Evolutionary conservation across 2,113 vertebrate genomes (phyloP), one percentile per base, ranked within the genome.

Genomic region (Sinocyclocheilus anshuiensis): DNA sequence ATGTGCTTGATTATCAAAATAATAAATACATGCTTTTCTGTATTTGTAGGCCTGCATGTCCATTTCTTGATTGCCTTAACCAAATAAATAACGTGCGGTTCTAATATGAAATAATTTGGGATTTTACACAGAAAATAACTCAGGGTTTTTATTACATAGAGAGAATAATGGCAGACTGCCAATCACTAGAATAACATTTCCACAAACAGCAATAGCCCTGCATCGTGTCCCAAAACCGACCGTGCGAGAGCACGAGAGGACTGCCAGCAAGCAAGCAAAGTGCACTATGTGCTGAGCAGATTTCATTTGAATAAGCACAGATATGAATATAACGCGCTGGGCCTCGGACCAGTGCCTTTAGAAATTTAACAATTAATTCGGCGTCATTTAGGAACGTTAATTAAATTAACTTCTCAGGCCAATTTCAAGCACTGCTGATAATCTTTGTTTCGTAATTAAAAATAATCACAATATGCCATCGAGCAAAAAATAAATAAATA

Each of bases 131-230:
- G 24, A 79, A 57, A 88, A 72, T 84, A 88, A 82, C 79, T 65
- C 84, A 67, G 76, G 85, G 84, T 86, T 89, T 85, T 81, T 72
- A 85, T 84, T 24, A 89, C 81, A 89, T 74, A 48, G 86, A 83
- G 84, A 83, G 86, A 86, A 87, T 29, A 84, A 80, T 90, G 87
- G 86, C 87, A 87, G 79, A 59, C 84, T 83, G 86, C 86, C 88
- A 87, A 81, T 84, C 39, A 50, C 83, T 81, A 76, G 81, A 90
- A 88, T 33, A 84, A 87, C 50, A 53, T 83, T 87, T 86, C 81
- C 84, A 87, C 89, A 81, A 88, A 86, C 67, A 48, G 36, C 71
- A 75, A 81, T 45, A 83, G 83, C 65, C 75, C 61, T 42, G 55
- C 45, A 83, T 77, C 69, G 42, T 82, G 78, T 84, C 83, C 86